Evolutionary conservation across 2,797 vertebrate genomes (phyloP).

Genomic region (Buphagus erythrorhynchus): DNA sequence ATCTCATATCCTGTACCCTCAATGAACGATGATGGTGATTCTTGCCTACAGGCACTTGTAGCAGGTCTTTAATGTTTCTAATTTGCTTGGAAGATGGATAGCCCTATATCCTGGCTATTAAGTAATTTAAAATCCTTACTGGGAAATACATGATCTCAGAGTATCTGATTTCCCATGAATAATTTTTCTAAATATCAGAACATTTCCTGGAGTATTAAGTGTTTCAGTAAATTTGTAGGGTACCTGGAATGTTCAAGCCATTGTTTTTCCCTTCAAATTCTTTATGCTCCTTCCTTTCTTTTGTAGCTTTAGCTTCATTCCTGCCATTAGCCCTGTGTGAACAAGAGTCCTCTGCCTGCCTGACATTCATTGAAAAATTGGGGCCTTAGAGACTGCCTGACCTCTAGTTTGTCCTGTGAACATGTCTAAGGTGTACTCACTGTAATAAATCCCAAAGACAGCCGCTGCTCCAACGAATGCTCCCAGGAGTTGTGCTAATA

Average conservation of each 20-base stretch:
- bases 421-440: slow-evolving; percentile 76
- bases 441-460: slow-evolving; percentile 91
- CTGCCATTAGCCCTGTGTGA: background rate
- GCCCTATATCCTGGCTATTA: slow-evolving; percentile 55
- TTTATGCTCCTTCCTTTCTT: background rate
- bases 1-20: slow-evolving; percentile 51
- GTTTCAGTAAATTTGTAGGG: slow-evolving; percentile 3
- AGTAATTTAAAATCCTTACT: slow-evolving; percentile 61
- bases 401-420: slow-evolving; percentile 12
- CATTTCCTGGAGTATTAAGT: slow-evolving; percentile 14
- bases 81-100: slow-evolving; percentile 64
- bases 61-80: slow-evolving; percentile 60
- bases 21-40: background rate
- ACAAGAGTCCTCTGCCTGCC: background rate
- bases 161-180: slow-evolving; percentile 58
- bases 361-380: background rate
- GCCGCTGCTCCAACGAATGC: slow-evolving; percentile 89
- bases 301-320: background rate
- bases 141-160: slow-evolving; percentile 55
- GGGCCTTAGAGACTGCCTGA: slow-evolving; percentile 27
- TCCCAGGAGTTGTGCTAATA: slow-evolving; percentile 90
- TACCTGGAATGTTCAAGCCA: background rate
- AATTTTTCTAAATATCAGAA: slow-evolving; percentile 53
- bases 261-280: background rate
- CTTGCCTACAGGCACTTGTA: slow-evolving; percentile 46